A percentile compares a stretch with the other conserved stretches of the same genome.
These are phyloP conservation scores for Cuniculus paca DNA, from an alignment of 2,797 vertebrate genomes.

Conservation along the genomic window DNA sequence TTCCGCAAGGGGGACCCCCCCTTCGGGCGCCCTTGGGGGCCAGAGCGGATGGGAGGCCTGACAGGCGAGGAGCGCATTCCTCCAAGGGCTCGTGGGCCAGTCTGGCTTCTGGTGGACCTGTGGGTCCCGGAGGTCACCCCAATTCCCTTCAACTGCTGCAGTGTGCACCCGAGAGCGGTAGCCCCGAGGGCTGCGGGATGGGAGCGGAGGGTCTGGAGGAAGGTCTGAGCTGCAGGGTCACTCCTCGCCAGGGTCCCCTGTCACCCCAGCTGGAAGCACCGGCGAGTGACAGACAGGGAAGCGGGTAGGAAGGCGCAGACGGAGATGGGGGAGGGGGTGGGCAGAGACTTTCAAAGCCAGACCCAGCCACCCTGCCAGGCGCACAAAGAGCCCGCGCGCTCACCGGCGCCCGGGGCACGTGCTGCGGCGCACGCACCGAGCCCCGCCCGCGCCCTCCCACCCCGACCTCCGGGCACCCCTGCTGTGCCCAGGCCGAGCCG, in stretches of 20 bases:
- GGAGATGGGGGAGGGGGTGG: slow-evolving; percentile 81
- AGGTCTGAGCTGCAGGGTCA: slow-evolving; percentile 2
- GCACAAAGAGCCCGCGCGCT: slow-evolving; percentile 83
- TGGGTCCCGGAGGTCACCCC: slow-evolving; percentile 62
- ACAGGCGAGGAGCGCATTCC: slow-evolving; percentile 61
- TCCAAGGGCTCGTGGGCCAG: slow-evolving; percentile 65
- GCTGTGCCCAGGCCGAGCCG: slow-evolving; percentile 79
- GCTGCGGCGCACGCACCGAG: slow-evolving; percentile 70
- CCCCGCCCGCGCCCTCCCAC: slow-evolving; percentile 67
- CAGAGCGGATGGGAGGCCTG: slow-evolving; percentile 72
- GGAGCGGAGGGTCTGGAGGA: neutral
- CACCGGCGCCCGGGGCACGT: slow-evolving; percentile 80
- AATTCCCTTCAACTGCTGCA: slow-evolving; percentile 38
- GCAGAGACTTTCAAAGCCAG: slow-evolving; percentile 82
- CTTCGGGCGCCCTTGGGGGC: slow-evolving; percentile 77
- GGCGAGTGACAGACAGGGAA: slow-evolving; percentile 82
- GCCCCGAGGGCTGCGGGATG: neutral
- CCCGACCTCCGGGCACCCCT: slow-evolving; percentile 68
- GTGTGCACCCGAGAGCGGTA: slow-evolving; percentile 34
- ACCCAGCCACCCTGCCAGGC: slow-evolving; percentile 83
- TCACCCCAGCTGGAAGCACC: slow-evolving; percentile 78
- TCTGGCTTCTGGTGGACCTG: slow-evolving; percentile 56
- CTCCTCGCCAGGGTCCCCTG: slow-evolving; percentile 60
- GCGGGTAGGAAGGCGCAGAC: slow-evolving; percentile 82
- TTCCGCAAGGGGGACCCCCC: slow-evolving; percentile 72